Base-by-base conservation (phyloP, 2,888 invertebrate species). In the Xanthorhoe spadicearia region DNA sequence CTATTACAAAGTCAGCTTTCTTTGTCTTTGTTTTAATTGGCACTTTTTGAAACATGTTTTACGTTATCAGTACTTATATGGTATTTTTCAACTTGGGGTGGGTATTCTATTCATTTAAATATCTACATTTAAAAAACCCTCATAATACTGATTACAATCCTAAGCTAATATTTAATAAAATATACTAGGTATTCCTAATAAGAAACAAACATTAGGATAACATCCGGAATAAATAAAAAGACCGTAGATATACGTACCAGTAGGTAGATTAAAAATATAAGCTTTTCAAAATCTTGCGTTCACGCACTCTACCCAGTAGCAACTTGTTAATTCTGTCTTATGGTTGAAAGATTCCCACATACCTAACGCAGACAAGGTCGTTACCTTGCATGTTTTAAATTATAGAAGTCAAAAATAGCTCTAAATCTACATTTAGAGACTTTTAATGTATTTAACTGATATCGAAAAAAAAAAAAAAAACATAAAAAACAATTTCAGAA, bases 341-440 rank as follows among this genome's bases (percentile, higher is more conserved):
- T 43, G 56, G 69, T 71, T 64, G 43, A 71, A 28, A 62, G 53
- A 52, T 62, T 71, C 52, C 65, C 57, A 65, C 64, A 72, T 66
- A 68, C 60, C 62, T 9, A 38, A 23, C 23, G 32, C 23, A 66
- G 57, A 68, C 79, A 74, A 77, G 76, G 76, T 61, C 74, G 55
- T 68, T 62, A 73, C 69, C 59, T 68, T 62, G 56, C 69, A 46
- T 65, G 58, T 68, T 61, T 70, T 55, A 63, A 54, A 68, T 74
- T 65, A 70, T 73, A 73, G 72, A 50, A 38, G 71, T 66, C 59
- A 23, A 54, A 74, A 79, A 80, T 77, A 76, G 67, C 70, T 69
- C 56, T 51, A 7, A 32, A 57, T 19, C 49, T 52, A 52, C 55
- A 57, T 48, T 6, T 7, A n/a, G 3, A 32, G 32, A 32, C 32